Percentiles rank a stretch among this genome's conserved stretches.
These are phyloP conservation scores for Petaurus breviceps DNA, from an alignment of 2,113 vertebrate species.

Conservation along the genomic window DNA sequence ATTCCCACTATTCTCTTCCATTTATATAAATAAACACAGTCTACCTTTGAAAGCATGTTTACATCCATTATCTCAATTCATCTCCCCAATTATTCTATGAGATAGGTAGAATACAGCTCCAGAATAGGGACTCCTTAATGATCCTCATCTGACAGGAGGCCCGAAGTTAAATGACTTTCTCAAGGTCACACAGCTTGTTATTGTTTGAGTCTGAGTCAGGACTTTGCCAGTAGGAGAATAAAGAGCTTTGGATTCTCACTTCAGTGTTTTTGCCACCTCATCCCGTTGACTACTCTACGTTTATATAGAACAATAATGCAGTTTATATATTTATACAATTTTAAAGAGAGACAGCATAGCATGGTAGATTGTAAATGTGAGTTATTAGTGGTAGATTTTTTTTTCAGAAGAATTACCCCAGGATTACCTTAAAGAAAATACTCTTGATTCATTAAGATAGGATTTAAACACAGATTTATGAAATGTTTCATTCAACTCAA, in stretches of 20 bases:
- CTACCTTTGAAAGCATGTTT: not conserved
- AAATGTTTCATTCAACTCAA: not conserved
- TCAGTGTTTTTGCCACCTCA: not conserved
- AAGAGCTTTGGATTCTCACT: not conserved
- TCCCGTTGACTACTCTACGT: not conserved
- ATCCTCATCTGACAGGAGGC: not conserved
- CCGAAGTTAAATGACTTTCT: not conserved
- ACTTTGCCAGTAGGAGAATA: not conserved
- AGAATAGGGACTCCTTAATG: not conserved
- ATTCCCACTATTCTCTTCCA: not conserved
- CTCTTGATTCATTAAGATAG: not conserved
- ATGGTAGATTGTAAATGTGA: not conserved
- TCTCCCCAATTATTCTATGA: not conserved
- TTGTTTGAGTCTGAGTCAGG: not conserved
- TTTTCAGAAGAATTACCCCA: not conserved
- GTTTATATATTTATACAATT: not conserved
- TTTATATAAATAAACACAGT: accelerated
- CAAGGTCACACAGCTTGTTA: not conserved
- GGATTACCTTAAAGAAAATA: not conserved
- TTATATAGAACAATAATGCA: not conserved
- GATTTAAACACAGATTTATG: not conserved
- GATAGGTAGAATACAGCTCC: not conserved
- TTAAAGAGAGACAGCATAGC: not conserved
- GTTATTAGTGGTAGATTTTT: not conserved
- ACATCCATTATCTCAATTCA: not conserved